Evolutionary conservation across 1,140 invertebrate species (phyloP), one percentile per base, ranked within the genome.

Genomic region (Macrotrachela quadricornifera): DNA sequence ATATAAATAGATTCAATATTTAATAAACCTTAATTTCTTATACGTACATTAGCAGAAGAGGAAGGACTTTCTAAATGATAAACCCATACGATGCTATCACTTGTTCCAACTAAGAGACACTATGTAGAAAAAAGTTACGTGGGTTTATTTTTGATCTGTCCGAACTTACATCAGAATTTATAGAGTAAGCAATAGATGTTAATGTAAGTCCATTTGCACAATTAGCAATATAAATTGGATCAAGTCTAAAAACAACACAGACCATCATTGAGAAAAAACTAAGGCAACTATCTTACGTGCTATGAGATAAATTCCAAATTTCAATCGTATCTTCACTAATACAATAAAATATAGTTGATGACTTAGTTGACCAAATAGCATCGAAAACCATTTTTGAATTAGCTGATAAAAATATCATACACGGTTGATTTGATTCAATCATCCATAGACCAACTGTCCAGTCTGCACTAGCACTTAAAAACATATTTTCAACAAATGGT

Each of bases 381-480:
- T 63, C 59, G 59, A 62, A 61, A 10, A 70, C 65, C 30, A 61
- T 55, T 64, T 66, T 67, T 65, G 68, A 56, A 10, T 61, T 67
- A 13, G 64, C 64, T 11, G 67, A 69, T 43, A 62, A 62, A 57
- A 69, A 66, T 42, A 54, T 64, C 16, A 70, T 60, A 49, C 69
- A 61, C 39, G 66, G 65, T 45, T 59, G 58, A n/a, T 56, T 49
- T 46, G 59, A 59, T 12, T 68, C 64, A 46, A 68, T 66, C 47
- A 64, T 63, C 69, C 69, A 71, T 15, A 71, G 57, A 49, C 62
- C 16, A n/a, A 71, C 63, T 49, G 60, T 69, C 68, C 68, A 71
- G 55, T 71, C 69, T 18, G 63, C 66, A 58, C 65, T 65, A 54
- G 65, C 66, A 54, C 63, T 68, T 13, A 71, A 58, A 58, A 71